Percentiles rank a stretch among this genome's conserved stretches.
Evolutionary conservation across 2,888 invertebrate species (phyloP).

Genomic region (Hirudinaria manillensis): DNA sequence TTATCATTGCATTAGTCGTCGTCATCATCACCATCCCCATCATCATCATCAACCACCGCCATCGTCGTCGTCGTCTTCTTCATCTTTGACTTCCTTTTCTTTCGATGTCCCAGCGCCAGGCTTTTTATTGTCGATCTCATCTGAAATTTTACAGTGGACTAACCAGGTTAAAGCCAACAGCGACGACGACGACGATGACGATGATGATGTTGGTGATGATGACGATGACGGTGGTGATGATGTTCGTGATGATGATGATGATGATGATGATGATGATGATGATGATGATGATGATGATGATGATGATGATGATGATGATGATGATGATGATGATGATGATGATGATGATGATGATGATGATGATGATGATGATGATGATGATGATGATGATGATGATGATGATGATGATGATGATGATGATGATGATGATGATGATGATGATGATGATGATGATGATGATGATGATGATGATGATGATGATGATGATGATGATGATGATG

Average conservation of each 20-base stretch:
- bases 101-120: background rate
- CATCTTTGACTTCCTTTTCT: constrained; percentile 27
- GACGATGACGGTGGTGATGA: constrained; percentile 29
- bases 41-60: constrained; percentile 29
- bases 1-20: constrained; percentile 19
- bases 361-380: constrained; percentile 11
- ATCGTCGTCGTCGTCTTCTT: constrained; percentile 28
- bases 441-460: constrained; percentile 30
- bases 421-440: constrained; percentile 29
- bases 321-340: constrained; percentile 4
- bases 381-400: constrained; percentile 26
- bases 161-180: background rate
- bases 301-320: constrained; percentile 18
- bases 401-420: constrained; percentile 27
- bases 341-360: background rate
- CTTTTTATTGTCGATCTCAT: no score
- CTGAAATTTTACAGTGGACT: background rate
- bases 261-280: constrained; percentile 26
- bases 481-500: constrained; percentile 27
- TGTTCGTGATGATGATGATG: constrained; percentile 28
- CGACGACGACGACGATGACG: constrained; percentile 12
- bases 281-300: constrained; percentile 28
- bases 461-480: constrained; percentile 26
- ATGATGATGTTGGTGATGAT: constrained; percentile 25
- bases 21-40: constrained; percentile 30